phyloP scores from a whole-genome alignment of 2,113 vertebrate genomes.

The Syngnathoides biaculeatus region DNA sequence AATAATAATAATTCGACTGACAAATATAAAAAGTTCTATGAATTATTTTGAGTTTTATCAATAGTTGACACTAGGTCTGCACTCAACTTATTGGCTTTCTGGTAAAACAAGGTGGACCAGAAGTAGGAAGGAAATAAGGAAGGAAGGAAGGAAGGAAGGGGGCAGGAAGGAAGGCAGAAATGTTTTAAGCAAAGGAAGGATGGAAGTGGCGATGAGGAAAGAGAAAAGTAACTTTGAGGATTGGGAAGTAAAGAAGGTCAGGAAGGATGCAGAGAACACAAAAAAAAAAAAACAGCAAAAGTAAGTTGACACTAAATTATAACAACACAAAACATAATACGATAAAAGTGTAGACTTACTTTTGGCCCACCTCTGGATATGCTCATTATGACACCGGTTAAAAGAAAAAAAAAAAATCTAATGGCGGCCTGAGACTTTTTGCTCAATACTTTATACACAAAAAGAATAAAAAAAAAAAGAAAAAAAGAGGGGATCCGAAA shows the following conservation, averaged over 20 bases:
- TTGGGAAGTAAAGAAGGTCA: neutral
- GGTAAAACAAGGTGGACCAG: too few relatives aligned
- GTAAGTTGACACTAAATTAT: neutral
- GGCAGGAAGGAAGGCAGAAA: neutral
- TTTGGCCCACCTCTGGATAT: neutral
- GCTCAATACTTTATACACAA: neutral
- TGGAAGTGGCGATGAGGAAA: too few relatives aligned
- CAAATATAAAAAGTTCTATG: too few relatives aligned
- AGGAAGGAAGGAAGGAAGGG: neutral
- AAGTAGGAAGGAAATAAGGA: neutral
- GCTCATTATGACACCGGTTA: neutral
- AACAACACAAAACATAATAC: neutral
- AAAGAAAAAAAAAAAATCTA: neutral
- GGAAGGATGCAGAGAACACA: neutral
- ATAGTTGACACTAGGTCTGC: neutral
- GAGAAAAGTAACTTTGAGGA: neutral
- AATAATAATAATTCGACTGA: neutral
- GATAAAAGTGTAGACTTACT: neutral
- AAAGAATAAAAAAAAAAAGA: too few relatives aligned
- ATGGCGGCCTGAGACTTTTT: neutral
- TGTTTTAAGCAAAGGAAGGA: too few relatives aligned
- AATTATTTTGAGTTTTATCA: neutral
- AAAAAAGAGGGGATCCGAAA: conserved; percentile 5
- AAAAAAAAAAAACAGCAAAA: neutral
- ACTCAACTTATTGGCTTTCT: too few relatives aligned